Percentiles rank a stretch among this genome's conserved stretches.
Evolutionary conservation across 2,113 vertebrate species (phyloP).

Genomic region (Onychostoma macrolepis): DNA sequence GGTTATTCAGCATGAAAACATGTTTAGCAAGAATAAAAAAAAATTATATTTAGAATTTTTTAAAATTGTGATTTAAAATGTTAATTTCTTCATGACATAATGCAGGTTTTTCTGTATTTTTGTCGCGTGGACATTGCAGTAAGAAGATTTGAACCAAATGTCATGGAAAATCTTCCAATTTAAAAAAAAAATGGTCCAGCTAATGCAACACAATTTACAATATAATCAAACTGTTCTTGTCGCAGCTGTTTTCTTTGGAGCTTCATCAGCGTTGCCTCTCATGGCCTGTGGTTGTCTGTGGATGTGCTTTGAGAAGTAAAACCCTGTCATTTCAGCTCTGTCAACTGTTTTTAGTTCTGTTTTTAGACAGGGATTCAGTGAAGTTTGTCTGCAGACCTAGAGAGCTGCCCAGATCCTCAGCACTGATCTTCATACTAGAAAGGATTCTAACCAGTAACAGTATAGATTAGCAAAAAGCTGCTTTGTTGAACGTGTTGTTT

Average conservation of each 20-base stretch:
- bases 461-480: not conserved
- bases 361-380: conserved; percentile 38
- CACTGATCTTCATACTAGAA: not conserved
- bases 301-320: conserved; percentile 17
- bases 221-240: conserved; percentile 11
- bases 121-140: not conserved
- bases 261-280: conserved; percentile 11
- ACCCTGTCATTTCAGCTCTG: conserved; percentile 51
- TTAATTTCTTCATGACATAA: not conserved
- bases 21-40: too few species aligned
- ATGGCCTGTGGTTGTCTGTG: conserved; percentile 43
- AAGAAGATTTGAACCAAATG: not conserved
- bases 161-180: not conserved
- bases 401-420: conserved; percentile 24
- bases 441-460: not conserved
- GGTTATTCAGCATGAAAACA: not conserved
- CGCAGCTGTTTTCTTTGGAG: conserved; percentile 15
- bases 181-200: not conserved
- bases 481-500: not conserved
- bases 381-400: conserved; percentile 8
- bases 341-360: conserved; percentile 45
- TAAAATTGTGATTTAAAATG: not conserved
- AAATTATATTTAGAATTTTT: too few species aligned
- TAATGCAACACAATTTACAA: not conserved
- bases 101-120: not conserved